These are phyloP conservation scores for Fistularia commersonii DNA, from an alignment of 2,797 vertebrate species.

Conservation along the genomic window DNA sequence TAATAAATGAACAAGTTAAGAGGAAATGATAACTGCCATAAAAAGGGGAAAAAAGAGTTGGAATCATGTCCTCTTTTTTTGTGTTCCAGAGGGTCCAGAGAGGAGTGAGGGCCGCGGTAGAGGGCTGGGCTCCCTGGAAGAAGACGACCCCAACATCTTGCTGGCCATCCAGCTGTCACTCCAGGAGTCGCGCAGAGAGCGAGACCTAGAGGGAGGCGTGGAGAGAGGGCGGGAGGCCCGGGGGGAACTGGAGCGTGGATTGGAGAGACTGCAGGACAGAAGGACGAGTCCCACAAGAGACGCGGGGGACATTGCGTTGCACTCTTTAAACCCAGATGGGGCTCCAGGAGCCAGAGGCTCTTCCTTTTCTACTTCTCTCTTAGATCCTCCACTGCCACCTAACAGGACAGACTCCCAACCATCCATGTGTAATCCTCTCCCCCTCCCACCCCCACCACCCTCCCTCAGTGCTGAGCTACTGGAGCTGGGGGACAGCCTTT, in stretches of 20 bases:
- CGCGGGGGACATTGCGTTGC: constrained; percentile 61
- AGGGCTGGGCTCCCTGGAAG: constrained; percentile 86
- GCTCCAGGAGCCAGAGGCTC: constrained; percentile 88
- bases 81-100: constrained; percentile 61
- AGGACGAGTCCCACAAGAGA: constrained; percentile 60
- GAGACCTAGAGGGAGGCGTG: constrained; percentile 43
- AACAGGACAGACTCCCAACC: constrained; percentile 75
- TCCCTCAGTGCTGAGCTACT: constrained; percentile 93
- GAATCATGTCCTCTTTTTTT: neutral
- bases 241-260: constrained; percentile 35
- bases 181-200: constrained; percentile 83
- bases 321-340: constrained; percentile 80
- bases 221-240: constrained; percentile 29
- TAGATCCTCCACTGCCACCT: constrained; percentile 81
- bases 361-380: constrained; percentile 78
- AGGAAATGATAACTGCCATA: neutral
- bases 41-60: no score
- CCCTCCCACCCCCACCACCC: constrained; percentile 78
- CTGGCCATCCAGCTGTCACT: constrained; percentile 97
- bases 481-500: constrained; percentile 91
- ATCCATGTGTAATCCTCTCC: constrained; percentile 31
- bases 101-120: constrained; percentile 59
- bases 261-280: constrained; percentile 47
- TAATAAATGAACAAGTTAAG: neutral
- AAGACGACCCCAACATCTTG: constrained; percentile 97